These are phyloP conservation scores for Metellina segmentata DNA, from an alignment of 2,888 invertebrate species.

Conservation along the genomic window DNA sequence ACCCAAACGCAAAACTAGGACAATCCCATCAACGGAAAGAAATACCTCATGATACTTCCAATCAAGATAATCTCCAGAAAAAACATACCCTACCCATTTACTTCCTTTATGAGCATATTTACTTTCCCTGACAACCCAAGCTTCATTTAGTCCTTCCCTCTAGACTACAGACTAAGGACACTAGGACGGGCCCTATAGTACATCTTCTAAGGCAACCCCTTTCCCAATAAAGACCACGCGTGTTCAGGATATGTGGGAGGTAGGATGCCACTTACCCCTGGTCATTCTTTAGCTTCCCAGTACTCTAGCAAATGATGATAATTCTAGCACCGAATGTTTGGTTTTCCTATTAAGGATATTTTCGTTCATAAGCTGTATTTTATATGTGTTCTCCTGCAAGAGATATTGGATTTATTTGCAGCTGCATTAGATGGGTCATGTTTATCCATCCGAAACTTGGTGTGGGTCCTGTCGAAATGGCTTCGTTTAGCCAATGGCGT, in stretches of 20 bases:
- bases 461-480: not conserved
- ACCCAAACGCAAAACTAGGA: too few relatives aligned
- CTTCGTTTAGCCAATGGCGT: not conserved
- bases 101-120: not conserved
- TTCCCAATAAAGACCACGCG: not conserved
- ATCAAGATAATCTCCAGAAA: not conserved
- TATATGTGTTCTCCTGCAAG: not conserved
- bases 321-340: constrained; percentile 6
- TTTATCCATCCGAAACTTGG: not conserved
- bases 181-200: not conserved
- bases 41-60: not conserved
- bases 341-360: not conserved
- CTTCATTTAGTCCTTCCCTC: too few relatives aligned
- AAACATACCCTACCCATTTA: not conserved
- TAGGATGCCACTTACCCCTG: not conserved
- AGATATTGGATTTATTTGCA: constrained; percentile 9
- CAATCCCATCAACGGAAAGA: too few relatives aligned
- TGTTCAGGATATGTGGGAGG: not conserved
- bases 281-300: not conserved
- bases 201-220: not conserved
- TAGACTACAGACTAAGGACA: not conserved
- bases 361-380: not conserved
- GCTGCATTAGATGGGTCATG: not conserved
- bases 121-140: not conserved
- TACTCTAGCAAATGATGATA: not conserved